phyloP scores from a whole-genome alignment of 1,140 invertebrate species.

The Kradibia gibbosae region DNA sequence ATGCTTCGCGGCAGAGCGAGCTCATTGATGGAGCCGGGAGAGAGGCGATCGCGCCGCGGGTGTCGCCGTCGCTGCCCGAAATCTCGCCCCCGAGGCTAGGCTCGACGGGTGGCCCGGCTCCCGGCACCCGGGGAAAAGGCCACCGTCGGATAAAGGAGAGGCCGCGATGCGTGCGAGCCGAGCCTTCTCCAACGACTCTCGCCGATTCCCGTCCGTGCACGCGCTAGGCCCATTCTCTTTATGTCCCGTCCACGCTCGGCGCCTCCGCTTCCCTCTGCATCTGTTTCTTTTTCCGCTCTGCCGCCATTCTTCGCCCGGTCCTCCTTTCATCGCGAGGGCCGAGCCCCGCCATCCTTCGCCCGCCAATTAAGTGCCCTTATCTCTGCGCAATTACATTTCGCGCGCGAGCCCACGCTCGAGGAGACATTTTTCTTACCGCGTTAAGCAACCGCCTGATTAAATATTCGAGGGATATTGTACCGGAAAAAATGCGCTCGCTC shows the following conservation, averaged over 20 bases:
- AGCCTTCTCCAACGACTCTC: slow-evolving; percentile 22
- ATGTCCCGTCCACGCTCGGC: too few species aligned
- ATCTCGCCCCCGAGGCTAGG: slow-evolving; percentile 66
- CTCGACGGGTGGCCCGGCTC: slow-evolving; percentile 59
- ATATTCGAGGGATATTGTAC: neutral
- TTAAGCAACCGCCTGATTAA: neutral
- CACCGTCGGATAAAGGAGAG: slow-evolving; percentile 25
- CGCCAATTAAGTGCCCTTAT: neutral
- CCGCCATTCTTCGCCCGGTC: neutral
- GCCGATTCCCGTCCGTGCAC: neutral
- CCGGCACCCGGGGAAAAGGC: slow-evolving; percentile 30
- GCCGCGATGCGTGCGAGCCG: slow-evolving; percentile 36
- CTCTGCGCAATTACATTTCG: neutral
- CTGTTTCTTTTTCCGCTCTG: slow-evolving; percentile 32
- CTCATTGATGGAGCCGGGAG: slow-evolving; percentile 25
- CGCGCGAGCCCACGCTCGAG: neutral
- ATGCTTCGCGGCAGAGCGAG: slow-evolving; percentile 14
- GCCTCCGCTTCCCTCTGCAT: slow-evolving; percentile 3
- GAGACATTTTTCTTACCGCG: neutral
- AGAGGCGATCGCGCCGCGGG: slow-evolving; percentile 65
- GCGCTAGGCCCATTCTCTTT: too few species aligned
- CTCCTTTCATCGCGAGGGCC: neutral
- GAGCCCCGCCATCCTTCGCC: neutral
- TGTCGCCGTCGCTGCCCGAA: slow-evolving; percentile 61
- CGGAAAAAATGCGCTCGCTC: neutral